Percentiles rank a stretch among this genome's conserved stretches.
Conservation (phyloP, 2,113 vertebrate species). For the Mixornis gularis region DNA sequence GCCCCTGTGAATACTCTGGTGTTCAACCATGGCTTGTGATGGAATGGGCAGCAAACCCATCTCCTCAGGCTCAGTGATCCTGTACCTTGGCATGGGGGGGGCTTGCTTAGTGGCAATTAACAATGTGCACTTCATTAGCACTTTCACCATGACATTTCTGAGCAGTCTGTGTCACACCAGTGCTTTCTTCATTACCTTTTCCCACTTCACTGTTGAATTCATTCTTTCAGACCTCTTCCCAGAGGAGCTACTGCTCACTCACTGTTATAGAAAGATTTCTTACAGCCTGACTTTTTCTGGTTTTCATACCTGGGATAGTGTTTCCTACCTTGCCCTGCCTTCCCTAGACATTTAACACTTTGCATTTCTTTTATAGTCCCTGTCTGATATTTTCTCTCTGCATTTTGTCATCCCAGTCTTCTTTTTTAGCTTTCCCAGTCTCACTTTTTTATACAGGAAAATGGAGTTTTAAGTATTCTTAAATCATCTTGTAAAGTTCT, state of each 20-base stretch:
- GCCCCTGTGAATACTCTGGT: neutral
- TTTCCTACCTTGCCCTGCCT: neutral
- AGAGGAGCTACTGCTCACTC: neutral
- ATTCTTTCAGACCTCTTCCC: neutral
- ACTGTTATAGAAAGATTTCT: neutral
- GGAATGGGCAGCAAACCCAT: neutral
- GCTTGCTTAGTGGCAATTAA: neutral
- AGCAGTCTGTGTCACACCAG: neutral
- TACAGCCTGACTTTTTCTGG: neutral
- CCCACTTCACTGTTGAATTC: neutral
- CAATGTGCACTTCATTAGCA: neutral
- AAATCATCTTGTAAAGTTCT: neutral
- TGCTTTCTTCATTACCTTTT: neutral
- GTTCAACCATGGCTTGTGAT: neutral
- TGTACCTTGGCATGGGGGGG: neutral
- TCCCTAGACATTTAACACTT: neutral
- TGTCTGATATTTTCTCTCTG: neutral
- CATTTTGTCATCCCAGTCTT: neutral
- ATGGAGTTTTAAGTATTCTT: neutral
- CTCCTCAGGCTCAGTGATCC: neutral
- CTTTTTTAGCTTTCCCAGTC: neutral
- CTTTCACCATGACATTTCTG: neutral
- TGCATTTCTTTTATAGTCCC: neutral
- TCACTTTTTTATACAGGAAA: neutral
- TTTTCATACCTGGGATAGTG: conserved; percentile 12